Base-by-base conservation (phyloP, 2,888 invertebrate genomes). In the Clostera curtula region DNA sequence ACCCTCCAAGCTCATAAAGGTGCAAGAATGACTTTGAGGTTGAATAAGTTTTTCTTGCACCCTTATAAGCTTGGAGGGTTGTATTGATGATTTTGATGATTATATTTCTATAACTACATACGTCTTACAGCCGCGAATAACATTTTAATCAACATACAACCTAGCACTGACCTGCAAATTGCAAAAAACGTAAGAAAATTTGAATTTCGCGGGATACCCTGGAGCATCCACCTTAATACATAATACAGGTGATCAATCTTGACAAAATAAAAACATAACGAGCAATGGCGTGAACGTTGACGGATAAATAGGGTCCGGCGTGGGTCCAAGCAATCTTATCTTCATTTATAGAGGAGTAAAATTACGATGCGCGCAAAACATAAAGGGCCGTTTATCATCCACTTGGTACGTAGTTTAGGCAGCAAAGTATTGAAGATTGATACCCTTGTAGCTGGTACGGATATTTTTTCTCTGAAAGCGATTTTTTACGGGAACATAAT, bases 331-430 rank as follows among this genome's bases (percentile, higher is more conserved):
- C 64, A 71, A 72, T 71, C 70, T 74, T 79, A 77, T 74, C 73
- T 67, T 75, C 71, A 71, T 75, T 74, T 74, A 76, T 72, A 71
- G 74, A 66, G 66, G 68, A 68, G 69, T 74, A 68, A 75, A 76
- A 75, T 74, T 74, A 72, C 64, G 61, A 57, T 62, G 53, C 57
- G 57, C 51, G 65, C 64, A 61, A 65, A 69, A 67, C 62, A 72
- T 70, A 72, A 68, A 66, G 60, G 60, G 40, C 58, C 61, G 69
- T 75, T 76, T 75, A 76, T 74, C 71, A 74, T 73, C 66, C 64
- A 56, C 65, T 67, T 58, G 43, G 56, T 62, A 56, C 57, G 67
- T 62, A 65, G 65, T 72, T 65, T 70, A 69, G 57, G 56, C 57
- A 56, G 62, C 56, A 56, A 62, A 58, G 62, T 69, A 70, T 72